phyloP scores from a whole-genome alignment of 2,797 vertebrate species.

The Monodelphis domestica region DNA sequence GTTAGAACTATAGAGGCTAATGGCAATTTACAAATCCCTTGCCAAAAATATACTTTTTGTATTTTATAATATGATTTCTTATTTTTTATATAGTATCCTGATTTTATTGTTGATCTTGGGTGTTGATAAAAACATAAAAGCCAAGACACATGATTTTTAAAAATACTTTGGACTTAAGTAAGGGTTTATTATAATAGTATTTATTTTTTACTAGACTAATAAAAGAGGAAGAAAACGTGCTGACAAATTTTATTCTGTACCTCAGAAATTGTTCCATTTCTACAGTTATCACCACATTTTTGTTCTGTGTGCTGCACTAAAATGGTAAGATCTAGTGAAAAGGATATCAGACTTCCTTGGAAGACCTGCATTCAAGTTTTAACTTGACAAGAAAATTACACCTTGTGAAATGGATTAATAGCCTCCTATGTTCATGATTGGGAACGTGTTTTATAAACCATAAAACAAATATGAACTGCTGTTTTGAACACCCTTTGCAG shows the following conservation, averaged over 20 bases:
- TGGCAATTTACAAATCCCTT: background rate
- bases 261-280: constrained; percentile 50
- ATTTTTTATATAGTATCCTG: constrained; percentile 59
- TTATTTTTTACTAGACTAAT: constrained; percentile 63
- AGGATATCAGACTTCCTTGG: background rate
- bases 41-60: background rate
- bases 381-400: background rate
- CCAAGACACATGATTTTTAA: constrained; percentile 48
- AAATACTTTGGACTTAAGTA: constrained; percentile 42
- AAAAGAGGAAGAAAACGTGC: constrained; percentile 54
- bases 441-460: background rate
- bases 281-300: background rate
- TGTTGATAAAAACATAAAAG: fast-evolving
- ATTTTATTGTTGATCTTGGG: constrained; percentile 63
- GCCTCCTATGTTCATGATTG: background rate
- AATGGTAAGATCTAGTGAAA: background rate
- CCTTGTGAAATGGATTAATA: background rate
- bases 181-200: constrained; percentile 30
- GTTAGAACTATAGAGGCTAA: constrained; percentile 24
- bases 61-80: constrained; percentile 47
- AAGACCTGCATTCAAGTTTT: background rate
- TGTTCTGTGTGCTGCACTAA: background rate
- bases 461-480: background rate
- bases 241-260: constrained; percentile 63
- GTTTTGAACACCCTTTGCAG: background rate